Conservation (phyloP, 2,797 vertebrate species). For the Thunnus albacares region DNA sequence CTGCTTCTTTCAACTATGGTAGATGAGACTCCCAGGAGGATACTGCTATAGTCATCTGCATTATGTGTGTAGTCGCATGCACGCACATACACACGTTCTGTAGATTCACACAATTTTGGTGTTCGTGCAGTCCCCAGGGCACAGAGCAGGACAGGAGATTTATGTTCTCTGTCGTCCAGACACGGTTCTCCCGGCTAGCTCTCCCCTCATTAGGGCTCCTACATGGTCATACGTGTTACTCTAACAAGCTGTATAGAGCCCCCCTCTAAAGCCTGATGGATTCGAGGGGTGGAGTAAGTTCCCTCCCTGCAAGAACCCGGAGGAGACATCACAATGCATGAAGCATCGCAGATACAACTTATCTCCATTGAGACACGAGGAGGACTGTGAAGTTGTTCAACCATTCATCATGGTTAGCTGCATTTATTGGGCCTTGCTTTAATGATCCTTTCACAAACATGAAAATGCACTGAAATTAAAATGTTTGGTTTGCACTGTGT, state of each 20-base stretch:
- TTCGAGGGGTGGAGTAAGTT: slow-evolving; percentile 56
- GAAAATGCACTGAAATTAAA: slow-evolving; percentile 63
- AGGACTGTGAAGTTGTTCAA: slow-evolving; percentile 48
- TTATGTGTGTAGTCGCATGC: slow-evolving; percentile 48
- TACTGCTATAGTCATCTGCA: slow-evolving; percentile 71
- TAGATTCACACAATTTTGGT: slow-evolving; percentile 65
- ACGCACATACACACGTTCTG: slow-evolving; percentile 13
- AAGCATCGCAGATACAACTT: slow-evolving; percentile 54
- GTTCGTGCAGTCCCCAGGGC: slow-evolving; percentile 71
- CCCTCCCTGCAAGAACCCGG: slow-evolving; percentile 42
- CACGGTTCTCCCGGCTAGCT: slow-evolving; percentile 71
- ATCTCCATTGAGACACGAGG: slow-evolving; percentile 60
- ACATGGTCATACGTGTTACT: slow-evolving; percentile 81
- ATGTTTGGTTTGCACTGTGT: slow-evolving; percentile 59
- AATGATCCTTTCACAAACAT: slow-evolving; percentile 62
- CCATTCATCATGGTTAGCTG: slow-evolving; percentile 72
- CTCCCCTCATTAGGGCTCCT: slow-evolving; percentile 81
- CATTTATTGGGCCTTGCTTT: slow-evolving; percentile 69
- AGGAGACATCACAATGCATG: slow-evolving; percentile 62
- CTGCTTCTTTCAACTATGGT: slow-evolving; percentile 80
- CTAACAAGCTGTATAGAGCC: slow-evolving; percentile 80
- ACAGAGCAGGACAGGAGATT: slow-evolving; percentile 81
- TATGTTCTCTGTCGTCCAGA: slow-evolving; percentile 83
- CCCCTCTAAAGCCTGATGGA: slow-evolving; percentile 76
- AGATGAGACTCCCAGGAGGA: slow-evolving; percentile 76